Evolutionary conservation across 2,888 invertebrate genomes (phyloP).

Genomic region (Cantharis rufa): DNA sequence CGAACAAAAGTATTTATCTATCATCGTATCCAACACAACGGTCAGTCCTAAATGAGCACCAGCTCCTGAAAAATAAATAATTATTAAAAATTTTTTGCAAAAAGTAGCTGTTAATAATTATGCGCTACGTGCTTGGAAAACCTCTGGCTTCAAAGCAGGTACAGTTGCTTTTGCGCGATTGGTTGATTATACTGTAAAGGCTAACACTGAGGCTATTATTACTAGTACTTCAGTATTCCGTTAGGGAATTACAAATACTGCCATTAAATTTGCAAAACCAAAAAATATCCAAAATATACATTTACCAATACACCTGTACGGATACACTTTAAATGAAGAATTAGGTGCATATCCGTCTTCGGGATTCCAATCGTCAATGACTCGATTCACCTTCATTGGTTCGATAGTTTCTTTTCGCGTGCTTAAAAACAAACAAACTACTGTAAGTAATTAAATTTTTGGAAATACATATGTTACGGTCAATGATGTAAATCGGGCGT

Average conservation of each 20-base stretch:
- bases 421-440: neutral
- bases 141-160: too few species aligned
- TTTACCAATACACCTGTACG: constrained; percentile 44
- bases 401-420: constrained; percentile 22
- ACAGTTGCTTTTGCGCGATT: too few species aligned
- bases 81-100: neutral
- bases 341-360: constrained; percentile 63
- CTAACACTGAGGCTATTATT: too few species aligned
- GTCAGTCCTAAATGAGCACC: constrained; percentile 76
- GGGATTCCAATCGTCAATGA: constrained; percentile 71
- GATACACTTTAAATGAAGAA: constrained; percentile 36
- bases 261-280: too few species aligned
- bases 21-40: constrained; percentile 70
- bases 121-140: too few species aligned
- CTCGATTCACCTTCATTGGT: constrained; percentile 52
- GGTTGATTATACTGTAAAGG: too few species aligned
- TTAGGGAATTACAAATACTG: too few species aligned
- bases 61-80: constrained; percentile 58
- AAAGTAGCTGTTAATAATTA: neutral
- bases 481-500: too few species aligned
- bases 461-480: too few species aligned
- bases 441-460: too few species aligned
- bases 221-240: too few species aligned
- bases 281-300: too few species aligned
- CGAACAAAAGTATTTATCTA: constrained; percentile 78